phyloP scores from a whole-genome alignment of 1,140 invertebrate genomes.

The Globodera ellingtonae region DNA sequence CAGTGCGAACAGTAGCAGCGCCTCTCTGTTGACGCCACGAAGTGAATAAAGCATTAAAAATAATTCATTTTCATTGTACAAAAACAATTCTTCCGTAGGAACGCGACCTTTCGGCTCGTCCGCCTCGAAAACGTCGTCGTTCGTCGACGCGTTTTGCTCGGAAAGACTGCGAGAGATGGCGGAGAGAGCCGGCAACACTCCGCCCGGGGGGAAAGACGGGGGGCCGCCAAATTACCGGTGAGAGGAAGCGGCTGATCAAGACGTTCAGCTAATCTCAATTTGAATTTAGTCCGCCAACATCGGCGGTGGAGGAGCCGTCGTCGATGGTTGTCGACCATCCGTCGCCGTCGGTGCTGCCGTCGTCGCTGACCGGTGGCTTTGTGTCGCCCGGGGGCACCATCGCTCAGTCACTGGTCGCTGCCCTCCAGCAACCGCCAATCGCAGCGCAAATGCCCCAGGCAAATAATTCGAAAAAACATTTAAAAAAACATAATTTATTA shows the following conservation, averaged over 20 bases:
- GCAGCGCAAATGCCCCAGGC: conserved; percentile 18
- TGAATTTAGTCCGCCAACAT: background rate
- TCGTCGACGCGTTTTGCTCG: conserved; percentile 62
- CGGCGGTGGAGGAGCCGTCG: conserved; percentile 14
- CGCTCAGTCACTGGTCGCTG: conserved; percentile 25
- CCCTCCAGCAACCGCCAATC: conserved; percentile 41
- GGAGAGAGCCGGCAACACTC: conserved; percentile 50
- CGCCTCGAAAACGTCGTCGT: conserved; percentile 49
- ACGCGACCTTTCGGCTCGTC: conserved; percentile 24
- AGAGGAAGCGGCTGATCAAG: background rate
- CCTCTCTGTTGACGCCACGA: conserved; percentile 14
- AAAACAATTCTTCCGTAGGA: background rate
- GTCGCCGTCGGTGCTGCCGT: conserved; percentile 24
- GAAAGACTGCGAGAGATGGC: conserved; percentile 63
- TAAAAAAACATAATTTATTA: too few relatives aligned
- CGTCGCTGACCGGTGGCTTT: conserved; percentile 8
- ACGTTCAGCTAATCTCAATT: background rate
- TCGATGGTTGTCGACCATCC: conserved; percentile 25
- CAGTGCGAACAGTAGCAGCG: background rate
- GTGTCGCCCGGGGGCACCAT: conserved; percentile 11
- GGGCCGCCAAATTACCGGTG: background rate
- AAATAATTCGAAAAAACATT: conserved; percentile 6
- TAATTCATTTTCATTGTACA: background rate
- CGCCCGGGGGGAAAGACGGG: background rate
- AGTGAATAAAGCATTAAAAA: background rate